Percentiles rank a stretch among this genome's conserved stretches.
Conservation (phyloP, 2,888 invertebrate species). For the Theretra japonica region DNA sequence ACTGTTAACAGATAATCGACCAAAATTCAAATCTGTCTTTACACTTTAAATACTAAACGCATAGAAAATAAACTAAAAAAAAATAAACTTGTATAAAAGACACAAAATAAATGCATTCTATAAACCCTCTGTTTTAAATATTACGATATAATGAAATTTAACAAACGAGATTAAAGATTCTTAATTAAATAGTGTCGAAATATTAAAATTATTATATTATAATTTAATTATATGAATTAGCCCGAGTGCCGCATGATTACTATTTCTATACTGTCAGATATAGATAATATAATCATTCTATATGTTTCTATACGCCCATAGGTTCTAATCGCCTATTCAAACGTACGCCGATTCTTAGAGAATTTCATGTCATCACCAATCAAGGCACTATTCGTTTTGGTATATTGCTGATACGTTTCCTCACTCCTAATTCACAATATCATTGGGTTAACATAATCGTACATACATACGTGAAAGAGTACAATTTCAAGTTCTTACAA, state of each 20-base stretch:
- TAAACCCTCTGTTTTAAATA: constrained; percentile 78
- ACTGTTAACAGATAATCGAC: constrained; percentile 83
- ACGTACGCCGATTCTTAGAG: constrained; percentile 65
- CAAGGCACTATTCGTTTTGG: constrained; percentile 84
- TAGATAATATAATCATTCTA: constrained; percentile 82
- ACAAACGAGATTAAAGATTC: constrained; percentile 73
- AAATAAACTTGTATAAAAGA: constrained; percentile 76
- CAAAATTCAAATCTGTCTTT: constrained; percentile 73
- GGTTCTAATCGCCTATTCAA: constrained; percentile 59
- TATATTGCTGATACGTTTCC: constrained; percentile 84
- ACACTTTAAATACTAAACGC: constrained; percentile 64
- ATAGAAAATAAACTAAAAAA: constrained; percentile 78
- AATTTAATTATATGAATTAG: constrained; percentile 72
- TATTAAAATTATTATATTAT: constrained; percentile 58
- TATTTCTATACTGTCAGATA: constrained; percentile 84
- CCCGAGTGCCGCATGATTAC: constrained; percentile 81
- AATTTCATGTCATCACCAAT: constrained; percentile 64
- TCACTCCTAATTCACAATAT: constrained; percentile 82
- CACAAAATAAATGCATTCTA: constrained; percentile 83
- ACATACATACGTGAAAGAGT: constrained; percentile 72
- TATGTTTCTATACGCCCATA: constrained; percentile 54
- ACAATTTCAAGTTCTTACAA: constrained; percentile 68
- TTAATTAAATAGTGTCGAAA: constrained; percentile 66
- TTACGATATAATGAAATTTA: constrained; percentile 76
- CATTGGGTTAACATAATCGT: constrained; percentile 72